Evolutionary conservation across 2,888 invertebrate species (phyloP), one percentile per base, ranked within the genome.

Genomic region (Archips xylosteana): DNA sequence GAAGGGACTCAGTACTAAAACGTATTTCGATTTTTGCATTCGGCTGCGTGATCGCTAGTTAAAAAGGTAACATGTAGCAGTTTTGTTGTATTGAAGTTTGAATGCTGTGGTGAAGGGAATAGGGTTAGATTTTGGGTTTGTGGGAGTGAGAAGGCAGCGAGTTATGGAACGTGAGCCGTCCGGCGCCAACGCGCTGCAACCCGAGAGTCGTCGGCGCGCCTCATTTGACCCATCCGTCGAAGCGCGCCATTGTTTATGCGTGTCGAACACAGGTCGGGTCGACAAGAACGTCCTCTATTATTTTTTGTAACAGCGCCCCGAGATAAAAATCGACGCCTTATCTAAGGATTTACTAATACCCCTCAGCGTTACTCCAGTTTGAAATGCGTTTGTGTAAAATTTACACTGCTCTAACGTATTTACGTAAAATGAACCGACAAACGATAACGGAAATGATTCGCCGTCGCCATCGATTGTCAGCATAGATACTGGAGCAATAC

Each of bases 151-250:
- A 32, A 57, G 57, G n/a, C 57, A 32, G 57, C 60, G 13, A n/a
- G 60, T 63, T 15, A 39, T 54, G 66, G 47, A 64, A 60, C 68
- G 49, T 54, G 64, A 69, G 59, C 73, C 64, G 66, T 42, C 66
- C 85, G 92, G 92, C 93, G 92, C 93, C 92, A 89, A 85, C 83
- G 76, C 85, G 87, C 83, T 91, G 93, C 90, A 93, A 94, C 88
- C 90, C 87, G 92, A 93, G 92, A 93, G 86, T 87, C 87, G 88
- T 87, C 89, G 90, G 84, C 83, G 88, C 90, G 93, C 87, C 89
- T 91, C 92, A 90, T 94, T 92, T 93, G 90, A 91, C 87, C 88
- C 90, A 83, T 85, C 87, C 84, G 85, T 81, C 85, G 84, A 86
- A 82, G 85, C 88, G 85, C 86, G 85, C 88, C 86, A 89, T 90